phyloP scores from a whole-genome alignment of 2,888 invertebrate genomes.

The Gymnoscelis rufifasciata region DNA sequence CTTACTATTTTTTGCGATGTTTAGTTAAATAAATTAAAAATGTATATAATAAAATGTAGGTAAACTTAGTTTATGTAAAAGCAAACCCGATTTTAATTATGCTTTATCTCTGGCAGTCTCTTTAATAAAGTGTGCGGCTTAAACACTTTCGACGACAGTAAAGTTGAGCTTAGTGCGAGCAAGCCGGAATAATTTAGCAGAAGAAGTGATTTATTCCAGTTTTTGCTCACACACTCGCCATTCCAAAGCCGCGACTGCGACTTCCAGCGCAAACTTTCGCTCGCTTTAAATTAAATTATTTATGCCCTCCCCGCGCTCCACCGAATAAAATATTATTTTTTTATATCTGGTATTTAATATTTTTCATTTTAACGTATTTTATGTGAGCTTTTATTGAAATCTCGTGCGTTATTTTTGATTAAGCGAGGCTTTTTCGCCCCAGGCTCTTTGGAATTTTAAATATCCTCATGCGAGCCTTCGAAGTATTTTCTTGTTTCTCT shows the following conservation, averaged over 20 bases:
- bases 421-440: slow-evolving; percentile 40
- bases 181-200: slow-evolving; percentile 34
- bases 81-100: too few relatives aligned
- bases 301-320: slow-evolving; percentile 43
- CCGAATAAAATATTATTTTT: slow-evolving; percentile 53
- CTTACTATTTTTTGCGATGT: too few relatives aligned
- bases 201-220: slow-evolving; percentile 42
- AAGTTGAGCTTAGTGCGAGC: slow-evolving; percentile 20
- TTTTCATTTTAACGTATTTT: slow-evolving; percentile 68
- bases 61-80: too few relatives aligned
- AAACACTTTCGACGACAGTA: not conserved
- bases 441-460: slow-evolving; percentile 48
- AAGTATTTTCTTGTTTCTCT: slow-evolving; percentile 37
- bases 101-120: too few relatives aligned
- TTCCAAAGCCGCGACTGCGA: slow-evolving; percentile 27
- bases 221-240: slow-evolving; percentile 30
- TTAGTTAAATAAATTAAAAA: too few relatives aligned
- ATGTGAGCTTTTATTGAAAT: slow-evolving; percentile 67
- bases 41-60: too few relatives aligned
- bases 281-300: slow-evolving; percentile 59
- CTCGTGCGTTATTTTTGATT: slow-evolving; percentile 66
- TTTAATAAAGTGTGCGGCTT: not conserved
- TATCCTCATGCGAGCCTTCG: slow-evolving; percentile 38
- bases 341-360: slow-evolving; percentile 71
- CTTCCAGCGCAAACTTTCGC: slow-evolving; percentile 35